Evolutionary conservation across 2,888 invertebrate species (phyloP).

Genomic region (Colletes collaris): DNA sequence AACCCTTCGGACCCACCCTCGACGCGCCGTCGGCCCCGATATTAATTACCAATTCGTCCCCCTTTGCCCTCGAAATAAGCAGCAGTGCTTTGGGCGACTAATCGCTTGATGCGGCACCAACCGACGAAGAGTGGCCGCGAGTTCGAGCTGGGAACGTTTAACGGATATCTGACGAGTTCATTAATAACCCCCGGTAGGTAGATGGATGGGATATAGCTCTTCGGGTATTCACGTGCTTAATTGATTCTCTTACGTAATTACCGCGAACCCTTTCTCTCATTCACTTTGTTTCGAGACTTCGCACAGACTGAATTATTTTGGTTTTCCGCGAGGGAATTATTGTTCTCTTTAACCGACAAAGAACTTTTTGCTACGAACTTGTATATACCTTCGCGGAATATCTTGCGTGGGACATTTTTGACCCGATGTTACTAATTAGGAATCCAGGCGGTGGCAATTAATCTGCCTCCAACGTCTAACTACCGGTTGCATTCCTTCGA

Average conservation of each 20-base stretch:
- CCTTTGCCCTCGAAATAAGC: conserved; percentile 52
- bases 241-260: conserved; percentile 76
- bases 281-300: conserved; percentile 14
- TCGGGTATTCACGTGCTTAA: conserved; percentile 70
- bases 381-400: too few relatives aligned
- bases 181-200: conserved; percentile 74
- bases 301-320: neutral
- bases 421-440: too few relatives aligned
- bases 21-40: conserved; percentile 40
- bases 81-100: conserved; percentile 48
- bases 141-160: conserved; percentile 70
- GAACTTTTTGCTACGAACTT: too few relatives aligned
- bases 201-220: conserved; percentile 67
- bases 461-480: too few relatives aligned
- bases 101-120: conserved; percentile 43
- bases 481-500: too few relatives aligned
- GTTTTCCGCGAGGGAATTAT: neutral
- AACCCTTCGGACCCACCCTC: conserved; percentile 46
- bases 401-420: too few relatives aligned
- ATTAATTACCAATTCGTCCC: conserved; percentile 68
- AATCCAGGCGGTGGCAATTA: too few relatives aligned
- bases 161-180: conserved; percentile 78
- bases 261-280: conserved; percentile 56
- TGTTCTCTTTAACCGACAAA: too few relatives aligned
- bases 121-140: conserved; percentile 38